A percentile compares a stretch with the other conserved stretches of the same genome.
These are phyloP conservation scores for Myiagra hebetior DNA, from an alignment of 2,113 vertebrate species.

Conservation along the genomic window DNA sequence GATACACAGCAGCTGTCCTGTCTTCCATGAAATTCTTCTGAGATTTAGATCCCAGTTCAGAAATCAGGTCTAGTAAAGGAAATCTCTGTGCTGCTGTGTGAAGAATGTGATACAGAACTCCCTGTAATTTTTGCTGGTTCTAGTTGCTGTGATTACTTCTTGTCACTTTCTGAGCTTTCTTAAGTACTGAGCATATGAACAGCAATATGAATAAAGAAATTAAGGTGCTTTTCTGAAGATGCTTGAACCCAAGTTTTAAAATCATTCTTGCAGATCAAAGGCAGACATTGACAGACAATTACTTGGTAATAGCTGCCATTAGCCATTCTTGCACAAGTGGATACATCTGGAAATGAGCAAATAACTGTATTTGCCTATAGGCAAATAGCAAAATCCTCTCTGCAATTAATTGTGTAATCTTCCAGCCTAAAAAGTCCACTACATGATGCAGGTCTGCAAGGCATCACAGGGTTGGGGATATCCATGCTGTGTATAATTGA, in stretches of 20 bases:
- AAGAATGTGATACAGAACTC: background rate
- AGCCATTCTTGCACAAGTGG: background rate
- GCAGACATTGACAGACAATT: background rate
- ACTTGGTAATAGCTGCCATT: background rate
- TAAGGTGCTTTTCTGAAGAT: background rate
- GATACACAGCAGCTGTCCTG: background rate
- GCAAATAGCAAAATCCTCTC: background rate
- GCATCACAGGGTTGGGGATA: background rate
- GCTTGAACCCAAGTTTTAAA: background rate
- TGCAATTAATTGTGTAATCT: background rate
- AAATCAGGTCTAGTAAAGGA: background rate
- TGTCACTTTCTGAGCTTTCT: background rate
- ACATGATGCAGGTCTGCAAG: background rate
- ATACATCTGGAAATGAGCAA: background rate
- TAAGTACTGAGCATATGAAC: background rate
- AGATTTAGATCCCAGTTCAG: background rate
- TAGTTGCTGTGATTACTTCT: background rate
- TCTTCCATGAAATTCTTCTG: background rate
- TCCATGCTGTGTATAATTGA: rapidly evolving
- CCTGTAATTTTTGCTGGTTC: background rate
- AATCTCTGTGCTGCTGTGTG: background rate
- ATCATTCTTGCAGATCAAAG: background rate
- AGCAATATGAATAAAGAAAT: background rate
- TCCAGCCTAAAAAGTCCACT: background rate
- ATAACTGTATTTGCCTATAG: background rate